phyloP scores from a whole-genome alignment of 1,140 invertebrate species.

The Tetramorium parvispinum region DNA sequence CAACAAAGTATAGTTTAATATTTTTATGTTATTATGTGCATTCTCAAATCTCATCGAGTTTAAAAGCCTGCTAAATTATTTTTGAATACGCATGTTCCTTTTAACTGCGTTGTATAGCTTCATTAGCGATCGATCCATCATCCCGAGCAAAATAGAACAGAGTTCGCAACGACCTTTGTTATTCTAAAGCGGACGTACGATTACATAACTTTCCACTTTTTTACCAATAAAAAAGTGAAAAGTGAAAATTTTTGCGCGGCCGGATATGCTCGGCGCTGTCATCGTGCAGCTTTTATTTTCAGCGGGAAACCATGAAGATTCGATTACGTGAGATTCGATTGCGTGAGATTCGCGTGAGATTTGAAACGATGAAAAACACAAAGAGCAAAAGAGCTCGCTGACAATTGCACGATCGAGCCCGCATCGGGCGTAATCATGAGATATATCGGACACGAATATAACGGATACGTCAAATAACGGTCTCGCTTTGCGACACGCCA shows the following conservation, averaged over 20 bases:
- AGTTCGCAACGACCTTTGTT: not conserved
- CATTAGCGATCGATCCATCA: conserved; percentile 37
- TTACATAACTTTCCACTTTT: conserved; percentile 33
- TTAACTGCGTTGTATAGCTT: not conserved
- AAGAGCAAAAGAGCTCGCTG: not conserved
- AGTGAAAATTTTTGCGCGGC: conserved; percentile 20
- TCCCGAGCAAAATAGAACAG: conserved; percentile 7
- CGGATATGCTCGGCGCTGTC: not conserved
- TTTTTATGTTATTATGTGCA: not conserved
- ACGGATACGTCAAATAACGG: conserved; percentile 33
- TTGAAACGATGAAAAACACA: not conserved
- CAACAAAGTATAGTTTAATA: not conserved
- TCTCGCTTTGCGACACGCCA: conserved; percentile 33
- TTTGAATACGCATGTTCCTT: not conserved
- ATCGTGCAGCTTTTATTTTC: conserved; percentile 34
- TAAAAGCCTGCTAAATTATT: conserved; percentile 33
- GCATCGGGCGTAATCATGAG: conserved; percentile 14
- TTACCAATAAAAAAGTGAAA: not conserved
- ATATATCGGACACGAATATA: conserved; percentile 1
- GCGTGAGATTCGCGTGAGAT: conserved; percentile 15
- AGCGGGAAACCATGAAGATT: conserved; percentile 15
- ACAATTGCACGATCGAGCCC: conserved; percentile 32
- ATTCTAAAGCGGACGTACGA: conserved; percentile 20
- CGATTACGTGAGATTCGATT: not conserved
- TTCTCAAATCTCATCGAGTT: not conserved